Percentiles rank a stretch among this genome's conserved stretches.
phyloP scores from a whole-genome alignment of 2,113 vertebrate species.

The Barbus barbus region DNA sequence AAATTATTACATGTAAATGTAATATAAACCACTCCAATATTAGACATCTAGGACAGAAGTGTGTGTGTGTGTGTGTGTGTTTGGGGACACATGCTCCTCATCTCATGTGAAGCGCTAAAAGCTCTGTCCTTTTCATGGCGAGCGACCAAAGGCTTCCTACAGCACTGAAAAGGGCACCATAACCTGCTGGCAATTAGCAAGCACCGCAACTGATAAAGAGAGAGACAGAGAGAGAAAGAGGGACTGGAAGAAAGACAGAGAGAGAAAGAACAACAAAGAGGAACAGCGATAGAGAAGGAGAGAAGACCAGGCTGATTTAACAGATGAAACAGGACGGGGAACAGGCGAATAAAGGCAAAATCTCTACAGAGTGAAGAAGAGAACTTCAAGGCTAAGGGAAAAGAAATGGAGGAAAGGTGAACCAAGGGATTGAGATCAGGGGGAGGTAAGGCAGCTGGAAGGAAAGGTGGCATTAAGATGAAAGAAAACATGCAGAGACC shows the following conservation, averaged over 20 bases:
- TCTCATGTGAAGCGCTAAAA: constrained; percentile 1
- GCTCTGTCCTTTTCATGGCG: not conserved
- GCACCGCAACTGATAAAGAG: not conserved
- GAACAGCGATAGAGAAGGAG: constrained; percentile 55
- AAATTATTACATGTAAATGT: no score
- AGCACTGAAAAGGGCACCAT: constrained; percentile 27
- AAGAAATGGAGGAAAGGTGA: constrained; percentile 44
- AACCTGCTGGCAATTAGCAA: constrained; percentile 32
- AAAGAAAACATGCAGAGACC: constrained; percentile 50
- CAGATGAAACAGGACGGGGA: constrained; percentile 4
- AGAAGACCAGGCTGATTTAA: not conserved
- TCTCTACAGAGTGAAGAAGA: not conserved
- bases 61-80: no score
- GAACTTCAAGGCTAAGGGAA: constrained; percentile 13
- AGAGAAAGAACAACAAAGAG: constrained; percentile 48
- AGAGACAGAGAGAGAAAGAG: not conserved
- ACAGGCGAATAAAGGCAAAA: not conserved
- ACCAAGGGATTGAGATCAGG: constrained; percentile 33
- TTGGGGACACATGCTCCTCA: not conserved
- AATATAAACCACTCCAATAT: no score
- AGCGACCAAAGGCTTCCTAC: constrained; percentile 18
- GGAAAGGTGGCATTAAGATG: constrained; percentile 55
- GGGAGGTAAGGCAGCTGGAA: constrained; percentile 29
- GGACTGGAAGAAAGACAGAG: constrained; percentile 19
- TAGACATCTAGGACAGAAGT: no score